A percentile compares a stretch with the other conserved stretches of the same genome.
phyloP scores from a whole-genome alignment of 2,797 vertebrate species.

The Parambassis ranga region DNA sequence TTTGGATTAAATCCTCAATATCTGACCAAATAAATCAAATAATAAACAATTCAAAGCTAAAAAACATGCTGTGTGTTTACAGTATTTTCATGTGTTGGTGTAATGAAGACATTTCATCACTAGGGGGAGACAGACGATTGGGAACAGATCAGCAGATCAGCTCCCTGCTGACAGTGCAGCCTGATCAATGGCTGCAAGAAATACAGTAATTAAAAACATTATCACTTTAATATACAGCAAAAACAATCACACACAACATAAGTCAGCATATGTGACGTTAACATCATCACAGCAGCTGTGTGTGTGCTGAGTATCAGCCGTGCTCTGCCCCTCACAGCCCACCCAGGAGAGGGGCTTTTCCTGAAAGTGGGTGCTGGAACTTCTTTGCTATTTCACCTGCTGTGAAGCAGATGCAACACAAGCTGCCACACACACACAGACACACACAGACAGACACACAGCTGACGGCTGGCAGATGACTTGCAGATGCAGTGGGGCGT shows the following conservation, averaged over 20 bases:
- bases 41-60: too few relatives aligned
- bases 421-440: constrained; percentile 43
- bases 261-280: too few relatives aligned
- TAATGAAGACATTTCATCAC: constrained; percentile 47
- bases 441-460: too few relatives aligned
- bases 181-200: not conserved
- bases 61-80: not conserved
- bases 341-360: constrained; percentile 57
- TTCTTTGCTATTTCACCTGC: constrained; percentile 72
- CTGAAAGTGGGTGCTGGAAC: constrained; percentile 48
- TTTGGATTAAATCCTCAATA: too few relatives aligned
- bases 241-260: not conserved
- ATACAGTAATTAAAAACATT: not conserved
- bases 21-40: too few relatives aligned
- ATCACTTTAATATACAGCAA: not conserved
- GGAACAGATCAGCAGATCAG: too few relatives aligned
- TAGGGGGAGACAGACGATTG: constrained; percentile 62
- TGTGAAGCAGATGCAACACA: constrained; percentile 61
- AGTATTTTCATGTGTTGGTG: not conserved
- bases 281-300: too few relatives aligned
- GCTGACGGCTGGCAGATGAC: constrained; percentile 37
- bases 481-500: constrained; percentile 47
- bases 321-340: constrained; percentile 34
- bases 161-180: too few relatives aligned
- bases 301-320: too few relatives aligned